These are phyloP conservation scores for Priocnemis perturbator DNA, from an alignment of 2,888 invertebrate genomes.

Conservation along the genomic window DNA sequence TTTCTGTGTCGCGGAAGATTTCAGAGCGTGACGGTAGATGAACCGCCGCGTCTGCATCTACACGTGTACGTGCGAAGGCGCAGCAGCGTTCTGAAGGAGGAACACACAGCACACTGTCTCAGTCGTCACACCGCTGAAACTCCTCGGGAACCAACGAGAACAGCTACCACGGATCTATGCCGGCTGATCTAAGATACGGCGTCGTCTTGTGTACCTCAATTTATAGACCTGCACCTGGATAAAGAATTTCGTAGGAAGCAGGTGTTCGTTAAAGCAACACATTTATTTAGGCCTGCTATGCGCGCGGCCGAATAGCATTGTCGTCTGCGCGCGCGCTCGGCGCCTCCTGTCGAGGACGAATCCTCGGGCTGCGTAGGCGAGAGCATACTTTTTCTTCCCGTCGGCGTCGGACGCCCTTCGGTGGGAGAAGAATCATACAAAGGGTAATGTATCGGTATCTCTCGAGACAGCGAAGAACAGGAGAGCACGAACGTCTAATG, in stretches of 20 bases:
- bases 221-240: constrained; percentile 53
- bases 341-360: constrained; percentile 37
- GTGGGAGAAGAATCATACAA: too few species aligned
- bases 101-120: too few species aligned
- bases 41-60: too few species aligned
- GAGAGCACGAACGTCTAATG: too few species aligned
- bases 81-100: too few species aligned
- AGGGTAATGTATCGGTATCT: too few species aligned
- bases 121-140: constrained; percentile 8
- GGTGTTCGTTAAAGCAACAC: constrained; percentile 42
- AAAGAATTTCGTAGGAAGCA: constrained; percentile 52
- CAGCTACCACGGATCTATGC: constrained; percentile 25
- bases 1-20: background rate
- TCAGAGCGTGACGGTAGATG: too few species aligned
- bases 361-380: too few species aligned
- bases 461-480: too few species aligned
- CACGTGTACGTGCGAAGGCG: too few species aligned
- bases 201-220: constrained; percentile 40
- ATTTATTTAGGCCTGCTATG: constrained; percentile 31
- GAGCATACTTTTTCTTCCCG: too few species aligned
- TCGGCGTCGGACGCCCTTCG: too few species aligned
- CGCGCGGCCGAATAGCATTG: constrained; percentile 20
- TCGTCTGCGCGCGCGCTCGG: constrained; percentile 12
- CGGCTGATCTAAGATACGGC: constrained; percentile 44
- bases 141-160: constrained; percentile 27